Evolutionary conservation across 2,113 vertebrate genomes (phyloP).

Genomic region (Toxostoma redivivum): DNA sequence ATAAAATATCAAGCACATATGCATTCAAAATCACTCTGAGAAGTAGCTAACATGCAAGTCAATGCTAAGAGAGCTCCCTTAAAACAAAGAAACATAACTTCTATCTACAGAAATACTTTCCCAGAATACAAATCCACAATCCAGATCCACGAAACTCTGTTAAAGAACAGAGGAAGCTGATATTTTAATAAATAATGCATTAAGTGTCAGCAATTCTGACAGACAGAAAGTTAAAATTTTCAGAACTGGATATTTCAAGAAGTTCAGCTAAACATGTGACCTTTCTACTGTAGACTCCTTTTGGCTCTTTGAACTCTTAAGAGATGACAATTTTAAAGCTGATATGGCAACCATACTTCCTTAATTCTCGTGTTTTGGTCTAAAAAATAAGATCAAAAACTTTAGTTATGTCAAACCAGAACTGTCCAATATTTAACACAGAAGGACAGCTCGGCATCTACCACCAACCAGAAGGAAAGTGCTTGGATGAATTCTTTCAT

Average conservation of each 20-base stretch:
- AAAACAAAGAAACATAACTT: not conserved
- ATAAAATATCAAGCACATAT: not conserved
- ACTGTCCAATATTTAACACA: not conserved
- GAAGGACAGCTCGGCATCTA: not conserved
- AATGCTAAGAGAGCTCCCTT: fast-evolving
- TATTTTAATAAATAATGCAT: not conserved
- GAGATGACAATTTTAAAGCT: not conserved
- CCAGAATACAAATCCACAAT: not conserved
- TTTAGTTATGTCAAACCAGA: not conserved
- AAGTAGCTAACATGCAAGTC: not conserved
- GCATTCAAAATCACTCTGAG: not conserved
- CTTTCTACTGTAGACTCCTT: not conserved
- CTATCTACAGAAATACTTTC: not conserved
- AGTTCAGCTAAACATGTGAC: not conserved
- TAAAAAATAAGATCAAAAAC: not conserved
- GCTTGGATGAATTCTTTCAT: not conserved
- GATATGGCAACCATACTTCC: not conserved
- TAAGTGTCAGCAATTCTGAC: not conserved
- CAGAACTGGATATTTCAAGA: not conserved
- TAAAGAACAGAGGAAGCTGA: not conserved
- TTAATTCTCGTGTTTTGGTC: not conserved
- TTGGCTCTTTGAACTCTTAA: not conserved
- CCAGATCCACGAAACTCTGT: not conserved
- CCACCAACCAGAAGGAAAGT: not conserved
- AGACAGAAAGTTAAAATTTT: not conserved